Base-by-base conservation (phyloP, 2,113 vertebrate genomes). In the Machaerirhynchus nigripectus region DNA sequence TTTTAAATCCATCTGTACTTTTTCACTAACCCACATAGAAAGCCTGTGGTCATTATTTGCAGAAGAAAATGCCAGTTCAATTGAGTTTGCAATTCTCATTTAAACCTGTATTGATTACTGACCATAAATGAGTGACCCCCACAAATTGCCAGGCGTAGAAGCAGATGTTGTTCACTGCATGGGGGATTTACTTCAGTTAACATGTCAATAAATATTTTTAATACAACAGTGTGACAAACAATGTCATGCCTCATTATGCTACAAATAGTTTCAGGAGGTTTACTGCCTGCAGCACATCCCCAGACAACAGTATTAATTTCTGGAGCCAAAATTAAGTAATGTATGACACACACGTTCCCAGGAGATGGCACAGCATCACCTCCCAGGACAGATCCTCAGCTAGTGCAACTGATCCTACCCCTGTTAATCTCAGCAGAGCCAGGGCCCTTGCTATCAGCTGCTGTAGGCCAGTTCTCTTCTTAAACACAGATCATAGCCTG, bases 51-150 rank as follows among this genome's bases (percentile, higher is more conserved):
- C 65, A 70, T 68, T 79, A 76, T 77, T 85, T 84, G 77, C 61
- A 75, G 71, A 86, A 94, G 74, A 91, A 94, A 87, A 90, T 60
- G 24, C 37, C 64, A 75, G 75, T 50, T 67, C 61, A 82, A 65
- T 60, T 64, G 61, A 92, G 50, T 70, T 37, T 7, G 3, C 61
- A 94, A 74, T 92, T 96, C 69, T 94, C 65, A 86, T 96, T 95
- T 97, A 89, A 97, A 88, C 64, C 28, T 60, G 15, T 95, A 96
- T 95, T 95, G 95, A 97, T 95, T 95, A 91, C 76, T 83, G 90
- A 55, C 84, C 61, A 64, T 82, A 90, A 95, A 95, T 63, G 39
- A 96, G 64, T 93, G 84, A 96, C 81, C 87, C 39, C 33, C 76
- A 55, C 85, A 94, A 91, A 95, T 75, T 89, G 59, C 61, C n/a